Evolutionary conservation across 1,140 invertebrate genomes (phyloP).

Genomic region (Bilobella aurantiaca): DNA sequence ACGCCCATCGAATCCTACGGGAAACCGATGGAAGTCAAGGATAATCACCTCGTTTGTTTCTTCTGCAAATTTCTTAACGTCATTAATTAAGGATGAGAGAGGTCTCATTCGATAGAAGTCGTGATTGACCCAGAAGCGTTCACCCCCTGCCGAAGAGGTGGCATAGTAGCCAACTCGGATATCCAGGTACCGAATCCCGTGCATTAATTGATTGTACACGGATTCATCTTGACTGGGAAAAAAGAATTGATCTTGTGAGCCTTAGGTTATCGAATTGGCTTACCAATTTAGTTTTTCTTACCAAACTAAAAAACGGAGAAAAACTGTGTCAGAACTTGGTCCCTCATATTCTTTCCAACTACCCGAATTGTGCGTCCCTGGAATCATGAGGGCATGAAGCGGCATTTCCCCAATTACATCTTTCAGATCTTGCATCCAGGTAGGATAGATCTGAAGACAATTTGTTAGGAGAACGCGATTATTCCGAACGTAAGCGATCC

Average conservation of each 20-base stretch:
- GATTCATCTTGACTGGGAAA: conserved; percentile 58
- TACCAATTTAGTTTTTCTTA: conserved; percentile 13
- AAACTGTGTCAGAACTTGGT: conserved; percentile 21
- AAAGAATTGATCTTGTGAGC: conserved; percentile 37
- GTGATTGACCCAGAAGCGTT: conserved; percentile 38
- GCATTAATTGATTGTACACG: conserved; percentile 64
- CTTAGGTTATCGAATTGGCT: too few relatives aligned
- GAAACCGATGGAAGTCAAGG: conserved; percentile 31
- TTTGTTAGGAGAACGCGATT: conserved; percentile 43
- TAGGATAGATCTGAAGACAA: conserved; percentile 53
- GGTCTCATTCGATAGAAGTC: conserved; percentile 36
- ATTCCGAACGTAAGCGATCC: conserved; percentile 47
- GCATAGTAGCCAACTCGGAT: conserved; percentile 55
- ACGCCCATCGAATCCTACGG: conserved; percentile 26
- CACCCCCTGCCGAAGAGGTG: conserved; percentile 4
- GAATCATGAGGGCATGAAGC: conserved; percentile 51
- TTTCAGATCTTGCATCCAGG: conserved; percentile 54
- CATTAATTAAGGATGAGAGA: conserved; percentile 22
- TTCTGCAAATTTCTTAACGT: conserved; percentile 25
- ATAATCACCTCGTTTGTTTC: conserved; percentile 30
- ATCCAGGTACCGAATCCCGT: conserved; percentile 68
- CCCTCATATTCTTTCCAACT: conserved; percentile 40
- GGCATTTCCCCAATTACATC: conserved; percentile 45
- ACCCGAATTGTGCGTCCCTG: conserved; percentile 60
- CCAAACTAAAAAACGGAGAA: conserved; percentile 30